These are phyloP conservation scores for Antennarius maculatus DNA, from an alignment of 2,797 vertebrate species.

Conservation along the genomic window DNA sequence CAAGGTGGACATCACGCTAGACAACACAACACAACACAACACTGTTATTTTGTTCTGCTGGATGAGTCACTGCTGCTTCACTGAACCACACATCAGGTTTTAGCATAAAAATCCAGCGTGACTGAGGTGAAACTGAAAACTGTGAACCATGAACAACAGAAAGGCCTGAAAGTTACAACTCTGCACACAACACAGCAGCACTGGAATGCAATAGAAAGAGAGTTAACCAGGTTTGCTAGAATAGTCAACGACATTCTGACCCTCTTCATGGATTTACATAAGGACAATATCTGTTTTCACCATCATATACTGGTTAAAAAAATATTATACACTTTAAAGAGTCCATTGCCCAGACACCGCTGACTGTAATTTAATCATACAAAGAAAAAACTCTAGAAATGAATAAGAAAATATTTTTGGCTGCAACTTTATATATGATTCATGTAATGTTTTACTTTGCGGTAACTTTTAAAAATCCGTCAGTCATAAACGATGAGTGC, in stretches of 20 bases:
- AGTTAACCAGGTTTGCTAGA: neutral
- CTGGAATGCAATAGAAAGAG: neutral
- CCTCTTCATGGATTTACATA: no score
- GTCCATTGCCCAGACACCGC: neutral
- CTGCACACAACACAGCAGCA: neutral
- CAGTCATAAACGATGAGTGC: no score
- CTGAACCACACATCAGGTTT: constrained; percentile 33
- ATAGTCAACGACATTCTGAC: neutral
- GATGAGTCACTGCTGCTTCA: constrained; percentile 47
- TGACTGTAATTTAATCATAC: neutral
- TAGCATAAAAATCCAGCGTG: constrained; percentile 24
- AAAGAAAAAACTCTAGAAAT: neutral
- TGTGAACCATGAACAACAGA: constrained; percentile 42
- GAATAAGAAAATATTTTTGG: neutral
- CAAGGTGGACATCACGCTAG: constrained; percentile 11
- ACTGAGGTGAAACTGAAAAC: constrained; percentile 38
- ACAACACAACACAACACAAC: neutral
- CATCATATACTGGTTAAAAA: neutral
- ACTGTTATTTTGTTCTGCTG: constrained; percentile 22
- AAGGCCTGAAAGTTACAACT: constrained; percentile 1
- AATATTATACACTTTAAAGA: neutral
- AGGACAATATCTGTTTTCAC: neutral
- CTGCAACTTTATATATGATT: no score
- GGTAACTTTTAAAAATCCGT: neutral
- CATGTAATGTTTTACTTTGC: neutral